Conservation (phyloP, 2,797 vertebrate species). For the Platalea minor region DNA sequence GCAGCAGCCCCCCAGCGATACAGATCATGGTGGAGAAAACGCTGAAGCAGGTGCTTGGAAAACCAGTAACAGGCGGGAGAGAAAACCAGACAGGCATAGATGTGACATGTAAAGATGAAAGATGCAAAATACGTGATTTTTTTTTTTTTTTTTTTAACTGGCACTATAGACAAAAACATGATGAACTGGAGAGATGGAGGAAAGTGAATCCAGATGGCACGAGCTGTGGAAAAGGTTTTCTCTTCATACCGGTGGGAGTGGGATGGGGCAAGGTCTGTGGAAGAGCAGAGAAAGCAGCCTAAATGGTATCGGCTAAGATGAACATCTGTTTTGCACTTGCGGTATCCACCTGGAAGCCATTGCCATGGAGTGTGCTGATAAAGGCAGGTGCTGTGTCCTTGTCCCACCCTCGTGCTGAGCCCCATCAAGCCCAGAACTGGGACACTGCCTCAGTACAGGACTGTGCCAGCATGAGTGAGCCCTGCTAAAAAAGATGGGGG, state of each 20-base stretch:
- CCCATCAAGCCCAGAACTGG: background rate
- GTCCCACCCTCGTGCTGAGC: background rate
- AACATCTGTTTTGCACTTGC: background rate
- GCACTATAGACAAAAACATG: background rate
- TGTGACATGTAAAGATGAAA: background rate
- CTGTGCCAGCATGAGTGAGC: background rate
- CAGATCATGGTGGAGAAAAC: background rate
- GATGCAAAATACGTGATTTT: background rate
- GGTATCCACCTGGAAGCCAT: background rate
- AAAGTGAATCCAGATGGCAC: conserved; percentile 3
- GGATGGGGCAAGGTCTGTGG: background rate
- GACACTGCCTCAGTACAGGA: background rate
- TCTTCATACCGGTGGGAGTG: background rate
- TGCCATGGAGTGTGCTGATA: background rate
- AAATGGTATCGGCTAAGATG: background rate
- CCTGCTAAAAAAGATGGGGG: background rate
- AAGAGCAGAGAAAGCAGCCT: background rate
- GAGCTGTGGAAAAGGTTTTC: background rate
- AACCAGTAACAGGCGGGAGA: background rate
- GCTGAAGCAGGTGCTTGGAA: conserved; percentile 6
- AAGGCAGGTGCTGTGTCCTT: background rate
- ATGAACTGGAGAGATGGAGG: background rate
- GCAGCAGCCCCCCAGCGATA: background rate
- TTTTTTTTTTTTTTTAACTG: background rate
- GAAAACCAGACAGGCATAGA: background rate